Percentiles rank a stretch among this genome's conserved stretches.
Conservation (phyloP, 2,888 invertebrate genomes). For the Sarcophaga rosellei region DNA sequence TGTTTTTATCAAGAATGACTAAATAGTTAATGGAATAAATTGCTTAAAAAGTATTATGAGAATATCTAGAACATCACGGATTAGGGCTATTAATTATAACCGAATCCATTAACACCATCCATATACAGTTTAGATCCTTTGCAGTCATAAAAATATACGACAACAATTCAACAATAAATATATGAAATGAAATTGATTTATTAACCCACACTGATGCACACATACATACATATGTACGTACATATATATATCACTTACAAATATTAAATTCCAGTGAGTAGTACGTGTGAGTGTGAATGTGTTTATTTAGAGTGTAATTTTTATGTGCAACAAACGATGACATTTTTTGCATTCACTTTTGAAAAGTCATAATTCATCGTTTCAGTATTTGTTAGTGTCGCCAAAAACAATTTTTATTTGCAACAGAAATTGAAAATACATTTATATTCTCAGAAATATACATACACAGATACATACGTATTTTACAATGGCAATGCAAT, state of each 20-base stretch:
- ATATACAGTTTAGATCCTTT: conserved; percentile 20
- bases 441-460: conserved; percentile 48
- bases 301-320: conserved; percentile 54
- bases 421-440: conserved; percentile 36
- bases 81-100: conserved; percentile 38
- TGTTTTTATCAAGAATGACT: too few species aligned
- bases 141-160: conserved; percentile 23
- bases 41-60: not conserved
- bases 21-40: not conserved
- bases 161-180: conserved; percentile 41
- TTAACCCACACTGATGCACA: not conserved
- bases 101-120: conserved; percentile 38
- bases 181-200: conserved; percentile 52
- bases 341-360: conserved; percentile 62
- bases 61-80: not conserved
- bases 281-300: not conserved
- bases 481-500: conserved; percentile 59
- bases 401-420: conserved; percentile 60
- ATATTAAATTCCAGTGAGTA: conserved; percentile 35
- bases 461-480: conserved; percentile 7
- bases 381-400: conserved; percentile 68
- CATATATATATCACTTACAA: conserved; percentile 41
- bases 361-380: conserved; percentile 68
- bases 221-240: not conserved
- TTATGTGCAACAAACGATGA: conserved; percentile 58